A percentile compares a stretch with the other conserved stretches of the same genome.
These are phyloP conservation scores for Phyllotreta striolata DNA, from an alignment of 2,888 invertebrate species.

Conservation along the genomic window DNA sequence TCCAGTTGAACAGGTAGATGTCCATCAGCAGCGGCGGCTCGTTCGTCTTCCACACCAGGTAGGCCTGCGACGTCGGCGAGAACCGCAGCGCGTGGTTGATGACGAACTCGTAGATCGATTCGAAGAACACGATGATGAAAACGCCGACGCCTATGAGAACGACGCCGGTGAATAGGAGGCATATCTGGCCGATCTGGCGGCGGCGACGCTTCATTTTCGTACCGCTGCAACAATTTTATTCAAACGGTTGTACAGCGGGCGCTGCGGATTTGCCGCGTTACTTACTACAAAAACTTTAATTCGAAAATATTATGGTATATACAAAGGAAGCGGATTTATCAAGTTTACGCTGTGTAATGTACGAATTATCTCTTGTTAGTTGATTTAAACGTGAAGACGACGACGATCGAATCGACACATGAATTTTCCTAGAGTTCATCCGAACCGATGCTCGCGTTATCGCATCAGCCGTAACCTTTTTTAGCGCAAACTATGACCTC, in stretches of 20 bases:
- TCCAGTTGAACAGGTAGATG: slow-evolving; percentile 59
- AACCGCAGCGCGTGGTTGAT: slow-evolving; percentile 49
- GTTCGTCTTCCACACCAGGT: slow-evolving; percentile 55
- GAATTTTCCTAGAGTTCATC: not conserved
- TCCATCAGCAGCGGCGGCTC: slow-evolving; percentile 56
- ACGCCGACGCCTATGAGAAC: slow-evolving; percentile 51
- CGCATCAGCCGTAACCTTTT: slow-evolving; percentile 1
- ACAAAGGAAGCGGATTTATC: no score
- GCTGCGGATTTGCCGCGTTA: not conserved
- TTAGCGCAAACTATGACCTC: slow-evolving; percentile 2
- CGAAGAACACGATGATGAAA: slow-evolving; percentile 51
- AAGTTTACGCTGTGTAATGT: no score
- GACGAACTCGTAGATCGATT: slow-evolving; percentile 51
- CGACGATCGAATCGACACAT: not conserved
- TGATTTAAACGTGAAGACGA: not conserved
- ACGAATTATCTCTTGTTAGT: no score
- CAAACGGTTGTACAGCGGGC: not conserved
- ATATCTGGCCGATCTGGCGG: slow-evolving; percentile 46
- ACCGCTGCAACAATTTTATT: slow-evolving; percentile 30
- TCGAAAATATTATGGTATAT: no score
- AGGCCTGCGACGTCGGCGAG: slow-evolving; percentile 50
- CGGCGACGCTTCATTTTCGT: slow-evolving; percentile 48
- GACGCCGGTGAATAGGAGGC: slow-evolving; percentile 51
- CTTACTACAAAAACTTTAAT: no score
- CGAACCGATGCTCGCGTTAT: not conserved